Evolutionary conservation across 2,797 vertebrate species (phyloP).

Genomic region (Decapterus maruadsi): DNA sequence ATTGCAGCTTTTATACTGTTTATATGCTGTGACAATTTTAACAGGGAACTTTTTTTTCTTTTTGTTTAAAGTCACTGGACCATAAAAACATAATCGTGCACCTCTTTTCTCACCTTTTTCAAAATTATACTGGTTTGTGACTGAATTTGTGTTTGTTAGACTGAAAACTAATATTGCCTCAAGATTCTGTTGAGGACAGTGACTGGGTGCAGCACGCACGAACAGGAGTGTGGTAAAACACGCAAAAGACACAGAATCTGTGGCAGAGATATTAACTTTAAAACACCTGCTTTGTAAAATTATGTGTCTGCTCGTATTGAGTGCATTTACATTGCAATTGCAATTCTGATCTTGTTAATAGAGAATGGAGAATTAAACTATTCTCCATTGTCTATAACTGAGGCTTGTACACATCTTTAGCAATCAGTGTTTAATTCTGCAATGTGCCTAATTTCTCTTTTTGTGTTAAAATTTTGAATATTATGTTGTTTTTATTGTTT

Average conservation of each 20-base stretch:
- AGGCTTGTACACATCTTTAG: slow-evolving; percentile 41
- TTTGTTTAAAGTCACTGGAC: slow-evolving; percentile 33
- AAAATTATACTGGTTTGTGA: slow-evolving; percentile 10
- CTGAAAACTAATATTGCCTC: not conserved
- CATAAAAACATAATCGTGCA: slow-evolving; percentile 18
- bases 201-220: slow-evolving; percentile 17
- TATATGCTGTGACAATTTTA: slow-evolving; percentile 38
- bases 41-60: slow-evolving; percentile 11
- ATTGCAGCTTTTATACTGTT: slow-evolving; percentile 56
- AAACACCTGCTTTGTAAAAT: not conserved
- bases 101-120: slow-evolving; percentile 1
- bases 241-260: not conserved
- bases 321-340: slow-evolving; percentile 16
- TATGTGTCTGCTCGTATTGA: slow-evolving; percentile 6
- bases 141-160: slow-evolving; percentile 31
- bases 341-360: slow-evolving; percentile 15
- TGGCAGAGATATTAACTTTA: slow-evolving; percentile 5
- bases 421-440: slow-evolving; percentile 39
- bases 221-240: slow-evolving; percentile 17
- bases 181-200: slow-evolving; percentile 1
- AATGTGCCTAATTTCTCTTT: slow-evolving; percentile 57
- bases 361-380: not conserved
- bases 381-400: slow-evolving; percentile 11
- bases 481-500: not conserved
- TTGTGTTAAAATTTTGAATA: slow-evolving; percentile 37